Percentiles rank a stretch among this genome's conserved stretches.
phyloP scores from a whole-genome alignment of 1,140 invertebrate species.

The Diorhabda carinulata region DNA sequence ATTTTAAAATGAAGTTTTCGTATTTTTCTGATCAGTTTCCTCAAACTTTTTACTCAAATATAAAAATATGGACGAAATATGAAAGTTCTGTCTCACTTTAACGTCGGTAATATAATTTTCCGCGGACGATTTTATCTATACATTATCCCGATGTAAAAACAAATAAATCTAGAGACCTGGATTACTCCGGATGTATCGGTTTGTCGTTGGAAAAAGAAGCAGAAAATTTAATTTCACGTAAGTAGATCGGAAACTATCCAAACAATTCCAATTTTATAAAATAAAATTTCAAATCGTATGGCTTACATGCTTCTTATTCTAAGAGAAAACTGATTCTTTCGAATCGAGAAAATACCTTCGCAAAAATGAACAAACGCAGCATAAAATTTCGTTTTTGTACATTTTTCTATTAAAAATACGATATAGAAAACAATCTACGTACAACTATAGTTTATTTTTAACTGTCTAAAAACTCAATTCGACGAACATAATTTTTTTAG shows the following conservation, averaged over 20 bases:
- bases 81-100: too few species aligned
- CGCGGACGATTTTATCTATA: neutral
- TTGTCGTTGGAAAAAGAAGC: neutral
- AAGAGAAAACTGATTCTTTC: neutral
- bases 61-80: too few species aligned
- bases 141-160: neutral
- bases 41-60: too few species aligned
- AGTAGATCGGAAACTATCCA: slow-evolving; percentile 2
- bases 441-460: too few species aligned
- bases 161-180: neutral
- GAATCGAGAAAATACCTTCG: slow-evolving; percentile 2
- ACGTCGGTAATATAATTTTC: too few species aligned
- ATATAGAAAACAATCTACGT: too few species aligned
- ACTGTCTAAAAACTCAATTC: too few species aligned
- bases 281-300: neutral
- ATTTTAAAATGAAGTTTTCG: too few species aligned
- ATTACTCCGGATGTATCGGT: neutral
- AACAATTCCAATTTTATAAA: neutral
- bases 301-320: neutral
- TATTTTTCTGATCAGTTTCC: too few species aligned
- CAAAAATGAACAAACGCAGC: neutral
- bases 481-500: too few species aligned
- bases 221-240: slow-evolving; percentile 3
- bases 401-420: too few species aligned
- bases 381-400: neutral